Percentiles rank a stretch among this genome's conserved stretches.
These are phyloP conservation scores for Chalcosyrphus nemorum DNA, from an alignment of 2,888 invertebrate genomes.

Conservation along the genomic window DNA sequence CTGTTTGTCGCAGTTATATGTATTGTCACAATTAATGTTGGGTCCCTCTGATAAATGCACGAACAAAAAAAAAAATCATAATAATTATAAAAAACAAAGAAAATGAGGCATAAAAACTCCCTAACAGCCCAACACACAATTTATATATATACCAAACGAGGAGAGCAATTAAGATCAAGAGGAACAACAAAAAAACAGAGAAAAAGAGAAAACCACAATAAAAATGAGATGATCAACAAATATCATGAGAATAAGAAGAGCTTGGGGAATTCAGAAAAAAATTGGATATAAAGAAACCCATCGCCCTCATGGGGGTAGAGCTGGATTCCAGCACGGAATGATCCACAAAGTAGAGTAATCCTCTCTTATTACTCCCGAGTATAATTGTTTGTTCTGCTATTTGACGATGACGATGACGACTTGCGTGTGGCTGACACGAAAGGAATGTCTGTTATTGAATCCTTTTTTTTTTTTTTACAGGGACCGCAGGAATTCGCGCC, in stretches of 20 bases:
- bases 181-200: background rate
- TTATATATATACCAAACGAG: slow-evolving; percentile 6
- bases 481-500: slow-evolving; percentile 13
- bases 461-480: background rate
- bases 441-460: background rate
- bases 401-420: background rate
- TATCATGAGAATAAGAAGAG: slow-evolving; percentile 28
- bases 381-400: background rate
- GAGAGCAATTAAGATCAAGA: slow-evolving; percentile 54
- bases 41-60: slow-evolving; percentile 31
- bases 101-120: slow-evolving; percentile 9
- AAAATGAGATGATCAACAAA: slow-evolving; percentile 43
- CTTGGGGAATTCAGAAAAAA: slow-evolving; percentile 20
- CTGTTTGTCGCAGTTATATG: slow-evolving; percentile 9
- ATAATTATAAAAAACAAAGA: slow-evolving; percentile 38
- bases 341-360: background rate
- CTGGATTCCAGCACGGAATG: background rate
- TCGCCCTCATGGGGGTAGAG: slow-evolving; percentile 14
- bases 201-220: slow-evolving; percentile 28
- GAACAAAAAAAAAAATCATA: slow-evolving; percentile 18
- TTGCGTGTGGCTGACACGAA: slow-evolving; percentile 1
- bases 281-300: background rate
- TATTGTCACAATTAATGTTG: slow-evolving; percentile 61
- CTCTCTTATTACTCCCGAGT: background rate
- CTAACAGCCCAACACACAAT: slow-evolving; percentile 8